Base-by-base conservation (phyloP, 2,888 invertebrate species). In the Stegana nigrithorax region DNA sequence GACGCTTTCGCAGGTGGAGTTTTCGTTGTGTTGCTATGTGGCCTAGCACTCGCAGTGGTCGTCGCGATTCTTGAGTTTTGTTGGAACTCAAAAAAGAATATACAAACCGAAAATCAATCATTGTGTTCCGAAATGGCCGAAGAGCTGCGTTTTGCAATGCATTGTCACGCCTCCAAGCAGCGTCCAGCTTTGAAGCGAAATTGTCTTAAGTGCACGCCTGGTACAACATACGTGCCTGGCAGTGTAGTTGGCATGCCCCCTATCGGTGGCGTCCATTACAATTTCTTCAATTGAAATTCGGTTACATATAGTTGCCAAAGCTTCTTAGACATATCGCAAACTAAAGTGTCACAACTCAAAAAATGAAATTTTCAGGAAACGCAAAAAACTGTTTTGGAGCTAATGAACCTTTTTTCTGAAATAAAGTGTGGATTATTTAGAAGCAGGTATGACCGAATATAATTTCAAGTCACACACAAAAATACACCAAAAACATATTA, bases 61-160 rank as follows among this genome's bases (percentile, higher is more conserved):
- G 95, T 97, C 3, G 97, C 97, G 7, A 93, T 98, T 64, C 87
- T 96, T 73, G 97, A 98, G 83, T 97, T 98, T 84, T 95, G 95
- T 78, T 96, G 95, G 94, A 95, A 96, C 83, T 94, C 95, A 0
- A 93, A 91, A 86, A 95, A 94, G 84, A 94, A 94, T 80, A 91
- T 94, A 0, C 91, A 92, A 81, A 92, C 93, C 14, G 94, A 93
- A 66, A 85, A 90, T 83, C 94, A 96, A 88, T 95, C 96, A 0
- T 87, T 97, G 58, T 97, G 97, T 85, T 93, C 95, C 44, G 97
- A 97, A 87, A 96, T 97, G 94, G 94, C 90, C 1, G 92, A 96
- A 87, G 97, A 97, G 87, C 86, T 97, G 64, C 88, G 95, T 27
- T 96, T 96, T 81, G 97, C 97, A 0, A 90, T 97, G 84, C 89